Base-by-base conservation (phyloP, 2,797 vertebrate genomes). In the Pangasius mekongensis region DNA sequence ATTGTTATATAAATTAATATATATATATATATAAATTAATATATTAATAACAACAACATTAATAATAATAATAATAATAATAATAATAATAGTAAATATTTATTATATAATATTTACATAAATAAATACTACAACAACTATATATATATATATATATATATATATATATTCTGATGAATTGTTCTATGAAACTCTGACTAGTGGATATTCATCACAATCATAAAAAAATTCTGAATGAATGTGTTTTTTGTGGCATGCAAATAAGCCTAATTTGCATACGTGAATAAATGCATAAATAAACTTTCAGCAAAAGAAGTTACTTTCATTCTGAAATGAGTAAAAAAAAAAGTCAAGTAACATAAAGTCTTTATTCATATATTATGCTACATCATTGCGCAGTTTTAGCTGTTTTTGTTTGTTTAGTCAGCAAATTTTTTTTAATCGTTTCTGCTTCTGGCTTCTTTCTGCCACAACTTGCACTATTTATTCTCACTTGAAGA, bases 401-500 rank as follows among this genome's bases (percentile, higher is more conserved):
- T 66, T 66, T 30, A 30, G 16, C 20, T 10, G 18, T 39, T 73
- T 73, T 43, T 4, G 18, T 73, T 43, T 43, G 36, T 24, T 73
- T 24, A 24, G 3, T 36, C 30, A 8, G 30, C 11, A 64, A n/a
- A 4, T 27, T 64, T 64, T 8, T 60, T 27, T 27, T 9, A 9
- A 47, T 47, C 47, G 7, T 47, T 47, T 47, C 47, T 47, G 47
- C 47, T 8, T 47, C 47, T 47, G 47, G 47, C 47, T 47, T 47
- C 47, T 47, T 47, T 47, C 24, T 74, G 20, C 30, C 80, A 39
- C 6, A 56, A 56, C 49, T 54, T 71, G 9, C 20, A 39, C 16
- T 47, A 54, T 43, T 85, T 69, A 18, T 76, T 83, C 22, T 47
- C 22, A 81, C 73, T 77, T 62, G 64, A 77, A 62, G 66, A 87